A percentile compares a stretch with the other conserved stretches of the same genome.
Conservation (phyloP, 2,797 vertebrate species). For the Atherinosoma microstoma region DNA sequence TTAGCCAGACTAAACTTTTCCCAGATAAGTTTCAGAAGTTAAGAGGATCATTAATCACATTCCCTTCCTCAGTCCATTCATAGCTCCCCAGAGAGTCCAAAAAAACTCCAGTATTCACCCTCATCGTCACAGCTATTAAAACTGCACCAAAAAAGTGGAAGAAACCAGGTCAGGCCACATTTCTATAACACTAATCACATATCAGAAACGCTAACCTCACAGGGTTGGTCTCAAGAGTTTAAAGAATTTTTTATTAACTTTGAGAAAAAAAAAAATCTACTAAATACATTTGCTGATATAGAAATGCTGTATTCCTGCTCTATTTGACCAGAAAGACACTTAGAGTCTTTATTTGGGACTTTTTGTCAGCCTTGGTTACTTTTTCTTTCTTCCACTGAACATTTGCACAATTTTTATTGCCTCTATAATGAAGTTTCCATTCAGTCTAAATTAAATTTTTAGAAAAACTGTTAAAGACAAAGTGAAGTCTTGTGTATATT, state of each 20-base stretch:
- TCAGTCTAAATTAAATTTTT: not conserved
- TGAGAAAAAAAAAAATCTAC: not conserved
- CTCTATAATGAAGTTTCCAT: not conserved
- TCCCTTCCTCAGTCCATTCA: not conserved
- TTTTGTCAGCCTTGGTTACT: not conserved
- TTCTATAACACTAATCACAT: conserved; percentile 25
- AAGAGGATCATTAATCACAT: conserved; percentile 19
- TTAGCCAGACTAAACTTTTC: not conserved
- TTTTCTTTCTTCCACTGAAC: not conserved
- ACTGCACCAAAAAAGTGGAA: not conserved
- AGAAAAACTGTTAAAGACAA: not conserved
- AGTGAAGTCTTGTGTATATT: not conserved
- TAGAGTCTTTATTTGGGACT: not conserved
- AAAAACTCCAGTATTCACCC: conserved; percentile 9
- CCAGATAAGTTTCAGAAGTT: not conserved
- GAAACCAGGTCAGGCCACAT: conserved; percentile 8
- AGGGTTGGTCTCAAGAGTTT: not conserved
- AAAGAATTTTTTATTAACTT: not conserved
- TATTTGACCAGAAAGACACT: not conserved
- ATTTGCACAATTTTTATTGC: not conserved
- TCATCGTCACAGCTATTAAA: not conserved
- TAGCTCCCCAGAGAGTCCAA: not conserved
- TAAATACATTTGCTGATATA: not conserved
- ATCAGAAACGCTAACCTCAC: not conserved
- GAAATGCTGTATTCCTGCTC: not conserved